Evolutionary conservation across 2,113 vertebrate genomes (phyloP), one percentile per base, ranked within the genome.

Genomic region (Indicator maculatus): DNA sequence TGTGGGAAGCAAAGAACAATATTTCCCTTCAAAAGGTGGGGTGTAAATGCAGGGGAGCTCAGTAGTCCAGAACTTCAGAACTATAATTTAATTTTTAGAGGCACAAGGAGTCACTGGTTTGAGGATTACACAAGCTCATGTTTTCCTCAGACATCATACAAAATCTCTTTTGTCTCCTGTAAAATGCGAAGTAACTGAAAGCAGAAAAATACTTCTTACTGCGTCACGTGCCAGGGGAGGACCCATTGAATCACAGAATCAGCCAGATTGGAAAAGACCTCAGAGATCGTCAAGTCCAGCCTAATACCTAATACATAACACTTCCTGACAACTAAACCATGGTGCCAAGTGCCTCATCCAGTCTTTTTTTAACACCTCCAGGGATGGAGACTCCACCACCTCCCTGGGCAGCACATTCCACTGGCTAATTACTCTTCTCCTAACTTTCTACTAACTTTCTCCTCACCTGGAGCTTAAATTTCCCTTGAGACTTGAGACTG

Each of bases 141-240:
- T 73, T 69, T 90, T 52, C 24, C 10, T 55, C 18, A 38, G 38
- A 78, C 2, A 0, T 28, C 50, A 14, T 47, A 45, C n/a, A 81
- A 83, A 86, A 67, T 52, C 6, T 67, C 39, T 74, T 80, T 80
- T 31, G 5, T 8, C 41, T 56, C 14, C 38, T 52, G 31, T 39
- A 56, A 78, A 93, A 78, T 1, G 9, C 27, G 36, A 26, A 64
- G 38, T 30, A 92, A 88, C 9, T 11, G 15, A 88, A 90, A 10
- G 28, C 7, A 56, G 59, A 39, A 19, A 61, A 53, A 28, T 14
- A 36, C 64, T 80, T 94, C 55, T 58, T 67, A 38, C 47, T 61
- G 14, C 0, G 2, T 12, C 38, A 28, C 0, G 0, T 33, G 24
- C 58, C 66, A 56, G 12, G 45, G 63, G 20, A 89, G 4, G 30